Conservation (phyloP, 1,140 invertebrate species). For the Achroia grisella region DNA sequence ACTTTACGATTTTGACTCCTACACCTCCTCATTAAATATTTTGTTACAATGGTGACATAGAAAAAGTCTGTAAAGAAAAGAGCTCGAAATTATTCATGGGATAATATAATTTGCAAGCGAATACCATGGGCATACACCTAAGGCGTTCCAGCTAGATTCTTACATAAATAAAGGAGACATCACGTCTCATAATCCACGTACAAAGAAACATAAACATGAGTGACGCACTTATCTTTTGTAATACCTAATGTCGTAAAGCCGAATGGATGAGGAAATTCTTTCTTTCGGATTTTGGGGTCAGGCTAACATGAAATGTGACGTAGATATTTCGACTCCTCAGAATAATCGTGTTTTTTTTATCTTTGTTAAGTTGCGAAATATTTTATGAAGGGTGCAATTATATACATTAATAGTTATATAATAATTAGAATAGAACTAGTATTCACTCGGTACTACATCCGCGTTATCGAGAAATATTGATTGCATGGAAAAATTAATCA, state of each 20-base stretch:
- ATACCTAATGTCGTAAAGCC: conserved; percentile 45
- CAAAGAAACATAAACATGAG: conserved; percentile 57
- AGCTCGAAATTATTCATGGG: conserved; percentile 44
- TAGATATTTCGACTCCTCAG: too few relatives aligned
- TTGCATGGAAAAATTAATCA: too few relatives aligned
- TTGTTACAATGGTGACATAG: background rate
- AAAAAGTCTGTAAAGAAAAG: conserved; percentile 2
- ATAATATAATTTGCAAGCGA: conserved; percentile 53
- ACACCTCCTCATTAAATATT: background rate
- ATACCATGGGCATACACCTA: conserved; percentile 27
- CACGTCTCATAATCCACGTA: conserved; percentile 63
- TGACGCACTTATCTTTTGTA: conserved; percentile 48
- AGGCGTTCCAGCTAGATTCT: conserved; percentile 26
- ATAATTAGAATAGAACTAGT: too few relatives aligned
- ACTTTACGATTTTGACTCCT: too few relatives aligned
- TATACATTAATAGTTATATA: too few relatives aligned
- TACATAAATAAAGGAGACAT: conserved; percentile 51
- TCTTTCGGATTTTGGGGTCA: conserved; percentile 8
- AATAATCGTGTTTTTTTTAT: too few relatives aligned
- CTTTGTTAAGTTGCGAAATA: too few relatives aligned
- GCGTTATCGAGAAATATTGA: too few relatives aligned
- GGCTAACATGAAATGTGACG: conserved; percentile 1
- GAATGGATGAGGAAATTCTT: conserved; percentile 23
- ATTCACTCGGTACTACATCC: too few relatives aligned
- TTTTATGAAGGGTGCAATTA: too few relatives aligned